Evolutionary conservation across 2,113 vertebrate species (phyloP).

Genomic region (Eublepharis macularius): DNA sequence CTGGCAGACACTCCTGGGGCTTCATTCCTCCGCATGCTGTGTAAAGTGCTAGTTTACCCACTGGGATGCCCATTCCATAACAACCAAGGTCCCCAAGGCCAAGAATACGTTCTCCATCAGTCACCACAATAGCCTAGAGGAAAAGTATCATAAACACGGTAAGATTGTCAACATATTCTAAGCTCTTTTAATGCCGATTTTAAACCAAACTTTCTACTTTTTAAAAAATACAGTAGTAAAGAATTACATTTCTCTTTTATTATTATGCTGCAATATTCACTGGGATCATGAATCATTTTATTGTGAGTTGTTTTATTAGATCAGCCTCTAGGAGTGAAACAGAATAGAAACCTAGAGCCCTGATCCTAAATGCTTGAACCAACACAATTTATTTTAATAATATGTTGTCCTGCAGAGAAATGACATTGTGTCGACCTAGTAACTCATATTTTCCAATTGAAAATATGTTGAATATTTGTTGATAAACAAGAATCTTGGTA

Average conservation of each 20-base stretch:
- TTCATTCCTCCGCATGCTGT: constrained; percentile 93
- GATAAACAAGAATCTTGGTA: background rate
- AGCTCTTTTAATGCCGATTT: background rate
- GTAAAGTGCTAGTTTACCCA: constrained; percentile 96
- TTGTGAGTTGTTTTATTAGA: background rate
- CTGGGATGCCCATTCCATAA: constrained; percentile 97
- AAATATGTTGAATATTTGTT: background rate
- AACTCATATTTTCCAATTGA: background rate
- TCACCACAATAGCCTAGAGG: constrained; percentile 90
- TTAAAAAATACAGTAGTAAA: background rate
- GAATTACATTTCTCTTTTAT: background rate
- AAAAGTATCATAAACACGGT: constrained; percentile 26
- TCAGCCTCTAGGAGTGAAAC: background rate
- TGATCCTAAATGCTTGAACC: background rate
- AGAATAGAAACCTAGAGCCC: background rate
- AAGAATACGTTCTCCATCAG: constrained; percentile 95
- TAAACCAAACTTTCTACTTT: background rate
- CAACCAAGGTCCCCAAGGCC: constrained; percentile 96
- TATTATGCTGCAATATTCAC: background rate
- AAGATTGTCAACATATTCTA: constrained; percentile 13
- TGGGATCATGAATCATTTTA: background rate
- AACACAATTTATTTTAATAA: background rate
- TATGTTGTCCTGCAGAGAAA: background rate
- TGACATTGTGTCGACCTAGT: background rate
- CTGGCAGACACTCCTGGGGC: constrained; percentile 90